Evolutionary conservation across 2,113 vertebrate genomes (phyloP).

Genomic region (Protobothrops mucrosquamatus): DNA sequence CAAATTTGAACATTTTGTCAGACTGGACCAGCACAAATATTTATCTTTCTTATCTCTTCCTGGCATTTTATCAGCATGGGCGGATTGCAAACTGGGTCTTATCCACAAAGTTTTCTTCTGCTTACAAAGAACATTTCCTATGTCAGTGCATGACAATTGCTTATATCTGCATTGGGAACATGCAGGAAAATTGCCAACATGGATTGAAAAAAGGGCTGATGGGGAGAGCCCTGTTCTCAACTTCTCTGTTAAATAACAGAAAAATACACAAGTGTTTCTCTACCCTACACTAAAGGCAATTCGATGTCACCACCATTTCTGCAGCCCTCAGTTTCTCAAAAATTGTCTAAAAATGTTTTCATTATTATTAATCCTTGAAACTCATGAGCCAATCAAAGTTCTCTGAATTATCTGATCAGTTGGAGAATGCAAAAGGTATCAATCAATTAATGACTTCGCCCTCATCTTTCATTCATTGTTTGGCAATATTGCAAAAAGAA

Average conservation of each 20-base stretch:
- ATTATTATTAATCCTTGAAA: neutral
- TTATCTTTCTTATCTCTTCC: neutral
- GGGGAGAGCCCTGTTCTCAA: neutral
- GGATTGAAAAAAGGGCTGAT: neutral
- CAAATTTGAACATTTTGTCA: neutral
- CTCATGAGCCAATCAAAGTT: neutral
- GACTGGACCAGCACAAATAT: neutral
- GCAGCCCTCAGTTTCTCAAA: neutral
- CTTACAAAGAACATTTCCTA: neutral
- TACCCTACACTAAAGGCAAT: neutral
- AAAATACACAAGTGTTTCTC: neutral
- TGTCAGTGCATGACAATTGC: neutral
- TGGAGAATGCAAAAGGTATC: neutral
- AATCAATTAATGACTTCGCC: neutral
- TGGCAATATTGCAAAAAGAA: neutral
- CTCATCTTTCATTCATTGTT: neutral
- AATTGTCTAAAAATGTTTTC: neutral
- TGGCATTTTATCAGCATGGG: neutral
- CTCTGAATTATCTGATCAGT: neutral
- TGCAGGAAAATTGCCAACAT: neutral
- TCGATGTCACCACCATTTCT: neutral
- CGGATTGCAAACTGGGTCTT: neutral
- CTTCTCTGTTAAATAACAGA: neutral
- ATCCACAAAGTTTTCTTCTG: neutral
- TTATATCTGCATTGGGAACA: neutral